Conservation (phyloP, 2,797 vertebrate genomes). For the Arnoldichthys spilopterus region DNA sequence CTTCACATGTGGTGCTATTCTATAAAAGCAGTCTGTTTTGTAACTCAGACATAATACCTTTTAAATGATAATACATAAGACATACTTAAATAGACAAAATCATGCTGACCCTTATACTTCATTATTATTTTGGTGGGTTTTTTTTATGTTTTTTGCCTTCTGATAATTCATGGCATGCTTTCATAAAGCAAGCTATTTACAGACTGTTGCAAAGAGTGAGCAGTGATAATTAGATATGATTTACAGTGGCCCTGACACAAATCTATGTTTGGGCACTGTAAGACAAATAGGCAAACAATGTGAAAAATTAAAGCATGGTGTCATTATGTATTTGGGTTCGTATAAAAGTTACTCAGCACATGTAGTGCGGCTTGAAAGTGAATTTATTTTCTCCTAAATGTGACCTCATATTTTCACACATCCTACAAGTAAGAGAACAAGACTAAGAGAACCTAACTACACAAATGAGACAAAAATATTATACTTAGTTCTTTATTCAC, state of each 20-base stretch:
- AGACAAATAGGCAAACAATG: slow-evolving; percentile 44
- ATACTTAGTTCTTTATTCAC: too few species aligned
- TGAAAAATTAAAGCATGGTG: slow-evolving; percentile 37
- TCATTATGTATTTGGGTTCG: slow-evolving; percentile 41
- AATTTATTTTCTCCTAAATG: too few species aligned
- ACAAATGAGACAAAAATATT: too few species aligned
- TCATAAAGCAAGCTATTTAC: slow-evolving; percentile 14
- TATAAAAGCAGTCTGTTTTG: slow-evolving; percentile 34
- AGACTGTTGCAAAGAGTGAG: slow-evolving; percentile 33
- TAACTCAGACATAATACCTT: slow-evolving; percentile 43
- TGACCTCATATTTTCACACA: too few species aligned
- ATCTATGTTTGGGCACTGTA: slow-evolving; percentile 33
- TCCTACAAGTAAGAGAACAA: too few species aligned
- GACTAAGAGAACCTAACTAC: too few species aligned
- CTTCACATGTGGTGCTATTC: slow-evolving; percentile 38
- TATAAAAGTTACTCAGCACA: slow-evolving; percentile 42
- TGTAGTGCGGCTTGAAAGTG: too few species aligned
- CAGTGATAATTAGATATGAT: slow-evolving; percentile 18
- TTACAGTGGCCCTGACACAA: slow-evolving; percentile 29
- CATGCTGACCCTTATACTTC: too few species aligned
- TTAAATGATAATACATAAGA: too few species aligned
- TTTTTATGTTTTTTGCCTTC: background rate
- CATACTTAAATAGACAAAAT: too few species aligned
- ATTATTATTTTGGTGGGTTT: too few species aligned
- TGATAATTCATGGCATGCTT: slow-evolving; percentile 12